Conservation (phyloP, 1,140 invertebrate genomes). For the Hormaphis cornu region DNA sequence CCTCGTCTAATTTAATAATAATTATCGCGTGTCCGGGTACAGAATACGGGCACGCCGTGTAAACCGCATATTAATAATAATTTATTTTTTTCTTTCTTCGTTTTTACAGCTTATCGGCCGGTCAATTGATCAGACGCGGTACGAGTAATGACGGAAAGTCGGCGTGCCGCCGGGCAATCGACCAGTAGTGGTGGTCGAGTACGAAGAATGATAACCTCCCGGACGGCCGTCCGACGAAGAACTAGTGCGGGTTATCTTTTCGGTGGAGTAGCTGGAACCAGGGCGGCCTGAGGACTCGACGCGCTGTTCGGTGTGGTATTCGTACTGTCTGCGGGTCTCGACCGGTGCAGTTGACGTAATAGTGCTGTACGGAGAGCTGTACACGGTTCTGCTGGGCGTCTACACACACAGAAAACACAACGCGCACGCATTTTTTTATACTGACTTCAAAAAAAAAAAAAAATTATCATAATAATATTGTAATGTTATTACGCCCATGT, state of each 20-base stretch:
- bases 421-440: conserved; percentile 31
- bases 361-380: conserved; percentile 57
- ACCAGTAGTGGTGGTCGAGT: conserved; percentile 63
- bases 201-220: conserved; percentile 63
- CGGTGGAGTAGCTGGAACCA: conserved; percentile 62
- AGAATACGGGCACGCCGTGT: too few species aligned
- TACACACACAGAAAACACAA: conserved; percentile 41
- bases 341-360: conserved; percentile 76
- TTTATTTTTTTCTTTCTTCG: background rate
- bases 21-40: too few species aligned
- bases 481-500: too few species aligned
- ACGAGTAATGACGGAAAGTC: conserved; percentile 70
- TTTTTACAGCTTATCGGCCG: background rate
- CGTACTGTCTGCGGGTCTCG: conserved; percentile 42
- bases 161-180: conserved; percentile 64
- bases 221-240: conserved; percentile 50
- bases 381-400: conserved; percentile 69
- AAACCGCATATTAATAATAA: background rate
- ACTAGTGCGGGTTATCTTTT: conserved; percentile 54
- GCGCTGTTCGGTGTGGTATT: conserved; percentile 43
- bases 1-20: too few species aligned
- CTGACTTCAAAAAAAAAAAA: background rate
- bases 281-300: conserved; percentile 48
- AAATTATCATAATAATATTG: background rate
- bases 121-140: conserved; percentile 56